Percentiles rank a stretch among this genome's conserved stretches.
phyloP scores from a whole-genome alignment of 2,888 invertebrate species.

The Melangyna quadrimaculata region DNA sequence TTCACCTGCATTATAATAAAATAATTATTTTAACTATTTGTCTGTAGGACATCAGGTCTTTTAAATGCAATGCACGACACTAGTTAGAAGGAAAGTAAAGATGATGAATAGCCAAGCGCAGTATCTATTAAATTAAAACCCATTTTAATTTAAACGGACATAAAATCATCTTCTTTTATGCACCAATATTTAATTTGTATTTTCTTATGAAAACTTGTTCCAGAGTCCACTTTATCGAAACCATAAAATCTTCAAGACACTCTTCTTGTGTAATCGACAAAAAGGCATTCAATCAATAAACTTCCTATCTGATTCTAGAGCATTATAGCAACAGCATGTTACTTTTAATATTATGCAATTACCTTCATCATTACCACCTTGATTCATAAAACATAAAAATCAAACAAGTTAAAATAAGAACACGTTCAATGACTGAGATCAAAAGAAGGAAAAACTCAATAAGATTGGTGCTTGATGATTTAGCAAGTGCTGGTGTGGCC shows the following conservation, averaged over 20 bases:
- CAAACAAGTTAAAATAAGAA: not conserved
- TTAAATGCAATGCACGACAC: no score
- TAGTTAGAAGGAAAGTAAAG: no score
- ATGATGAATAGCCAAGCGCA: no score
- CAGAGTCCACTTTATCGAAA: not conserved
- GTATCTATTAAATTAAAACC: no score
- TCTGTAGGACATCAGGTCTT: no score
- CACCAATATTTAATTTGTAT: not conserved
- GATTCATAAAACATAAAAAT: slow-evolving; percentile 12
- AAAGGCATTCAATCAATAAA: not conserved
- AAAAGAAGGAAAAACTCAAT: not conserved
- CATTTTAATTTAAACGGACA: no score
- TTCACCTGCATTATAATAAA: no score
- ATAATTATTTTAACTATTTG: no score
- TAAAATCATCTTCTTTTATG: no score
- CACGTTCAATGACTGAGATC: slow-evolving; percentile 47
- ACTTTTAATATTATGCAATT: slow-evolving; percentile 39
- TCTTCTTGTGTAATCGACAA: slow-evolving; percentile 12
- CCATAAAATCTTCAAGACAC: not conserved
- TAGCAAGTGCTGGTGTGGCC: not conserved
- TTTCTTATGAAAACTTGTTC: not conserved
- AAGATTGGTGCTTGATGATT: not conserved
- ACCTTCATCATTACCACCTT: slow-evolving; percentile 18
- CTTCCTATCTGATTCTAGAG: slow-evolving; percentile 13
- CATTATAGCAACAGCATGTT: not conserved